These are phyloP conservation scores for Papilio gigon DNA, from an alignment of 2,888 invertebrate genomes.

Conservation along the genomic window DNA sequence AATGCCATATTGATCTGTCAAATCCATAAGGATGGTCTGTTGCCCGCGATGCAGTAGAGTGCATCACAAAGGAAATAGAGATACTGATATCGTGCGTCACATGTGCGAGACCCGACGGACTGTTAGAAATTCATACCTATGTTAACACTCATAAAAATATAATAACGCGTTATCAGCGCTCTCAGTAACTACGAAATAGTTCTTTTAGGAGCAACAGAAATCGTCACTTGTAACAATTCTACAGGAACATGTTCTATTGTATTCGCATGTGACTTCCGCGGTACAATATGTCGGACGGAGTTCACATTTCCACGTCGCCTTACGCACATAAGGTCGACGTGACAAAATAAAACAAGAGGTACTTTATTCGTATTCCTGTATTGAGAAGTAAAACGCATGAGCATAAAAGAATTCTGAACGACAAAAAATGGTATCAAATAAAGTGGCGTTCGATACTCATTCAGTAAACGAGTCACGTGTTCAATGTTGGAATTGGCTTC, in stretches of 20 bases:
- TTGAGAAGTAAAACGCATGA: conserved; percentile 14
- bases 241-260: neutral
- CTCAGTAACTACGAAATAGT: too few relatives aligned
- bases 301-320: neutral
- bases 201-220: too few relatives aligned
- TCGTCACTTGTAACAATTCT: neutral
- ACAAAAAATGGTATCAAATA: conserved; percentile 57
- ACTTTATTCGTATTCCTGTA: neutral
- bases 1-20: conserved; percentile 37
- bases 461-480: conserved; percentile 63
- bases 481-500: conserved; percentile 72
- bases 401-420: conserved; percentile 47
- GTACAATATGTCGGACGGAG: neutral
- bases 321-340: neutral
- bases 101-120: neutral
- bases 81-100: conserved; percentile 8
- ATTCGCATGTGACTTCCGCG: neutral
- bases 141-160: too few relatives aligned
- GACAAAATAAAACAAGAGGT: conserved; percentile 13
- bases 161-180: too few relatives aligned
- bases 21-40: conserved; percentile 30
- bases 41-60: conserved; percentile 22
- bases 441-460: conserved; percentile 46
- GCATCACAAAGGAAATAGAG: neutral
- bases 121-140: neutral